Conservation (phyloP, 2,113 vertebrate species). For the Cavia aperea region DNA sequence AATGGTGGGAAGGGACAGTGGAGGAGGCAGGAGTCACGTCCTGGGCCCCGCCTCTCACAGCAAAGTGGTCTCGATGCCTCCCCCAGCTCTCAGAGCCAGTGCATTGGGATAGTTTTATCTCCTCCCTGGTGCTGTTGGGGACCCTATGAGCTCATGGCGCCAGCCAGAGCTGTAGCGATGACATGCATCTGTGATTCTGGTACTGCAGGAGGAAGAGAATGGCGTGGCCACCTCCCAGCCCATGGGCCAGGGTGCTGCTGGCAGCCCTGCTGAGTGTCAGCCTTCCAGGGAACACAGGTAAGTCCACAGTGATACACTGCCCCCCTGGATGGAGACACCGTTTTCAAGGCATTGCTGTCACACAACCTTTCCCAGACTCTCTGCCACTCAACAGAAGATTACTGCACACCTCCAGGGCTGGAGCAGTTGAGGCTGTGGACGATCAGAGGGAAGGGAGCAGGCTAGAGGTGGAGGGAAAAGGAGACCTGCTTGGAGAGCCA, state of each 20-base stretch:
- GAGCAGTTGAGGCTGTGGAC: neutral
- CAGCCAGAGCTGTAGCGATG: rapidly evolving
- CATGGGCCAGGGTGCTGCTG: conserved; percentile 66
- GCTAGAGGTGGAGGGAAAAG: neutral
- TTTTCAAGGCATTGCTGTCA: neutral
- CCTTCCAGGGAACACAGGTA: conserved; percentile 71
- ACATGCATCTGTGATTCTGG: neutral
- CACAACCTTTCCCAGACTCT: rapidly evolving
- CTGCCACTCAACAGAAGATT: neutral
- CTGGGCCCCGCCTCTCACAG: neutral
- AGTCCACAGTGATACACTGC: conserved; percentile 27
- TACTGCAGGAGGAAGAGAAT: conserved; percentile 76
- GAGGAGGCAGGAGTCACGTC: neutral
- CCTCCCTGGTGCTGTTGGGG: neutral
- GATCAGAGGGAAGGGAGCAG: too few species aligned
- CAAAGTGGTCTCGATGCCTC: neutral
- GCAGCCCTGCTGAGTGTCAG: conserved; percentile 63
- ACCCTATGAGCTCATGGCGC: neutral
- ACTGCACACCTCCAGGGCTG: neutral
- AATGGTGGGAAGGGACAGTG: neutral
- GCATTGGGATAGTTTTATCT: rapidly evolving
- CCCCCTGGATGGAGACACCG: neutral
- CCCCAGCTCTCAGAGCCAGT: neutral
- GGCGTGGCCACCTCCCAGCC: conserved; percentile 22
- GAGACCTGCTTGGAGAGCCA: neutral